Percentiles rank a stretch among this genome's conserved stretches.
phyloP scores from a whole-genome alignment of 2,797 vertebrate species.

The Sparidentex hasta region DNA sequence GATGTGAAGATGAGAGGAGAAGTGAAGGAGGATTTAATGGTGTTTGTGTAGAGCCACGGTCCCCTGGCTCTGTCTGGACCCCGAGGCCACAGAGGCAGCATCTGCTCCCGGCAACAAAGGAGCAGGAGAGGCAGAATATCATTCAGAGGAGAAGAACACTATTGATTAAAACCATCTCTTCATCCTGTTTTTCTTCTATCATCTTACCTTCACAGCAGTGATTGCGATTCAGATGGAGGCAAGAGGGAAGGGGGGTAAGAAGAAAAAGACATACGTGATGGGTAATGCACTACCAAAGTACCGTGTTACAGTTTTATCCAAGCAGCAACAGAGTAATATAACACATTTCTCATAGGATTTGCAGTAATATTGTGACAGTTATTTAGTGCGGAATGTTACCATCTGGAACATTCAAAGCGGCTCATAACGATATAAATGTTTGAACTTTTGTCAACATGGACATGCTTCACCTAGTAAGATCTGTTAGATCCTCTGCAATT shows the following conservation, averaged over 20 bases:
- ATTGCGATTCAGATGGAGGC: conserved; percentile 16
- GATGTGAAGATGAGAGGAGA: conserved; percentile 37
- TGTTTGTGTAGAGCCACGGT: conserved; percentile 54
- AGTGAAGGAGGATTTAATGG: conserved; percentile 49
- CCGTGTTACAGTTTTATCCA: too few species aligned
- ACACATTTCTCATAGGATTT: too few species aligned
- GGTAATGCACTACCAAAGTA: too few species aligned
- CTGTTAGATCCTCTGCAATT: too few species aligned
- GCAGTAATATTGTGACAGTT: too few species aligned
- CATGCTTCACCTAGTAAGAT: too few species aligned
- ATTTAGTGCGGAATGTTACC: too few species aligned
- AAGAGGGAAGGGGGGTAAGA: background rate
- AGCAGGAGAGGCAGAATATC: conserved; percentile 8
- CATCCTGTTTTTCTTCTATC: conserved; percentile 23
- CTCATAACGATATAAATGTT: too few species aligned
- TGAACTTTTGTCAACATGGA: too few species aligned
- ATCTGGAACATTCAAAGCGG: too few species aligned
- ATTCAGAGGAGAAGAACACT: conserved; percentile 31
- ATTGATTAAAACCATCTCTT: conserved; percentile 47
- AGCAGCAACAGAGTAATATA: too few species aligned
- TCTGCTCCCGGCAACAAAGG: conserved; percentile 49
- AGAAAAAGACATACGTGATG: too few species aligned
- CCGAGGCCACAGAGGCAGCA: conserved; percentile 61
- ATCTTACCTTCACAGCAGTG: conserved; percentile 18
- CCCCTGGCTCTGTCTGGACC: conserved; percentile 68